Conservation (phyloP, 2,113 vertebrate genomes). For the Galbula dea region DNA sequence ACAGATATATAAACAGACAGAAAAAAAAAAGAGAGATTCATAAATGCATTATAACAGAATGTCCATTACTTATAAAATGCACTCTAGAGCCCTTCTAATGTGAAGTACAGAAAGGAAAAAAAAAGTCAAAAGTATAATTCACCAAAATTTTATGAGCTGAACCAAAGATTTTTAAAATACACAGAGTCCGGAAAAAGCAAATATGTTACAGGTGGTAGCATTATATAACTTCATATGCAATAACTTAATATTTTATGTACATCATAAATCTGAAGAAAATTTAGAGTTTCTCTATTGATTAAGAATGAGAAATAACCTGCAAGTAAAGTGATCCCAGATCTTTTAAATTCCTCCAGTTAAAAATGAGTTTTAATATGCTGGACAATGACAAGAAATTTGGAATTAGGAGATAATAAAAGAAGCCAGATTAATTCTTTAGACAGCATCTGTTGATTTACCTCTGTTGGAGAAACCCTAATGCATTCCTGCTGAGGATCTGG, state of each 20-base stretch:
- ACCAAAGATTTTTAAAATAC: conserved; percentile 50
- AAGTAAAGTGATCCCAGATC: conserved; percentile 29
- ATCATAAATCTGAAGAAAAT: conserved; percentile 56
- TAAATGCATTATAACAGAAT: background rate
- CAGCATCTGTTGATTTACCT: background rate
- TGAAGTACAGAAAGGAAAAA: background rate
- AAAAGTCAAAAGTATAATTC: conserved; percentile 20
- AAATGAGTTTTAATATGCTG: conserved; percentile 28
- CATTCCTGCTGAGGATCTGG: conserved; percentile 6
- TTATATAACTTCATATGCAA: conserved; percentile 50
- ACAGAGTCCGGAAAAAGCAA: conserved; percentile 61
- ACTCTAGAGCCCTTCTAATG: conserved; percentile 20
- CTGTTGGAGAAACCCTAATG: background rate
- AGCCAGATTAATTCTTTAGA: background rate
- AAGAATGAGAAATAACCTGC: conserved; percentile 31
- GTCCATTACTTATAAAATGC: background rate
- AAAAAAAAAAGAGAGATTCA: background rate
- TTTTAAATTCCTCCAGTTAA: conserved; percentile 18
- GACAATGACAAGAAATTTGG: conserved; percentile 37
- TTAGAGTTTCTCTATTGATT: conserved; percentile 51
- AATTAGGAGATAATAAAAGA: conserved; percentile 43
- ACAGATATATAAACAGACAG: background rate
- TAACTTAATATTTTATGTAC: conserved; percentile 59
- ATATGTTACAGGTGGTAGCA: conserved; percentile 60
- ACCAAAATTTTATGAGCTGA: conserved; percentile 49